Evolutionary conservation across 53 echinoderm and acorn worm species (phyloP).

Genomic region (Zoroaster sp.): DNA sequence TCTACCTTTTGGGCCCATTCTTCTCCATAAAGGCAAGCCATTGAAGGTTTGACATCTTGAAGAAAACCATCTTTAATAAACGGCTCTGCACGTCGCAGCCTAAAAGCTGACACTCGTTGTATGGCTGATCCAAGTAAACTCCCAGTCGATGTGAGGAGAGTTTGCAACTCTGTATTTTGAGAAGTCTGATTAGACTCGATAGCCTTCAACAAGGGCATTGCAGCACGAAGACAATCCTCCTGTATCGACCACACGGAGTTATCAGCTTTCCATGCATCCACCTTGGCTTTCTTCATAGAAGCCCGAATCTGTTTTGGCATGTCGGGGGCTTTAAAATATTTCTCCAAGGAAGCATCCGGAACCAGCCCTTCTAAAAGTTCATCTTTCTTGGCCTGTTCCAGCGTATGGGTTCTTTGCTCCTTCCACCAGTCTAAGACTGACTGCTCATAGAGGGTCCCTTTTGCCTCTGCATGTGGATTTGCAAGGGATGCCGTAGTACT

Average conservation of each 20-base stretch:
- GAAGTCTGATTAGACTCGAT: conserved; percentile 4
- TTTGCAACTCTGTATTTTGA: conserved; percentile 9
- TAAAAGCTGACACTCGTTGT: conserved; percentile 7
- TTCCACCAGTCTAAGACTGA: conserved; percentile 50
- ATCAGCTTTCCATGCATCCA: conserved; percentile 56
- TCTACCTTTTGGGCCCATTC: conserved; percentile 51
- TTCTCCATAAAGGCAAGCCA: conserved; percentile 42
- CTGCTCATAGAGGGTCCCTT: conserved; percentile 26
- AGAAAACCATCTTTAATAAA: conserved; percentile 64
- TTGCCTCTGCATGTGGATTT: conserved; percentile 19
- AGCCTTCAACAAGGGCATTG: conserved; percentile 38
- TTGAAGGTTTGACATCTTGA: conserved; percentile 38
- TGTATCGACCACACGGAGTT: conserved; percentile 58
- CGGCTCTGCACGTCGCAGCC: conserved; percentile 20
- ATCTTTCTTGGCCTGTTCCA: conserved; percentile 42
- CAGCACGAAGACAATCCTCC: conserved; percentile 35
- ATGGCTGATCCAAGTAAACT: conserved; percentile 55
- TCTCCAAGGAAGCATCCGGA: conserved; percentile 35
- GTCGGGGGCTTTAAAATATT: conserved; percentile 50
- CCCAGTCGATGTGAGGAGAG: conserved; percentile 23
- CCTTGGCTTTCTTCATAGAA: conserved; percentile 15
- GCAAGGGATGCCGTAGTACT: neutral
- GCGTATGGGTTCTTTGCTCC: conserved; percentile 28
- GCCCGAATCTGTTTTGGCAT: conserved; percentile 44
- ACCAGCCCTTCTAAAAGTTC: conserved; percentile 11